A percentile compares a stretch with the other conserved stretches of the same genome.
Conservation (phyloP, 2,113 vertebrate species). For the Stigmatopora argus region DNA sequence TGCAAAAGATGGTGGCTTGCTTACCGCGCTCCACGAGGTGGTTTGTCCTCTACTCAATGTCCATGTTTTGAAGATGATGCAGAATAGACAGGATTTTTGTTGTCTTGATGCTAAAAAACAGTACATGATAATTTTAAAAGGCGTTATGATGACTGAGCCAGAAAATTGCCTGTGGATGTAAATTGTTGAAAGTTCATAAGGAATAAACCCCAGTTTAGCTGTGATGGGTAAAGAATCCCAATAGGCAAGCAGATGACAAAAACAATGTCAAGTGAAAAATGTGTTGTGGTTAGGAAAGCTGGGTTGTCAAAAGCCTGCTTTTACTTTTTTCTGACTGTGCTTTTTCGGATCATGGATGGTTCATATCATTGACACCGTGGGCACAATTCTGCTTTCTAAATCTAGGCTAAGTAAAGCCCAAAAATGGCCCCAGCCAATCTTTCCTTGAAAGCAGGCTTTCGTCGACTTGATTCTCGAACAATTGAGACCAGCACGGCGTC, state of each 20-base stretch:
- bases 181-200: too few relatives aligned
- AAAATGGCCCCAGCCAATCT: conserved; percentile 4
- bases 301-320: background rate
- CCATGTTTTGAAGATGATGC: too few relatives aligned
- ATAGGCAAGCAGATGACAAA: background rate
- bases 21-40: too few relatives aligned
- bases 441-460: conserved; percentile 13
- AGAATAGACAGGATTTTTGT: too few relatives aligned
- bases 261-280: background rate
- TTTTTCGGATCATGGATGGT: background rate
- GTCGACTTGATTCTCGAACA: conserved; percentile 10
- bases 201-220: too few relatives aligned
- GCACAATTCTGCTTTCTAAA: conserved; percentile 36
- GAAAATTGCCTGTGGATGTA: too few relatives aligned
- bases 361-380: background rate
- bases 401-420: conserved; percentile 27
- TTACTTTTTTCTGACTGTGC: background rate
- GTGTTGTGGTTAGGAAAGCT: background rate
- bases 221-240: too few relatives aligned
- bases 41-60: too few relatives aligned
- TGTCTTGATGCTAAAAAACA: too few relatives aligned
- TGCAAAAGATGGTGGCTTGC: too few relatives aligned
- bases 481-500: conserved; percentile 15
- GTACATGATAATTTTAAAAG: too few relatives aligned
- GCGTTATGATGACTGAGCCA: too few relatives aligned